Conservation (phyloP, 2,113 vertebrate species). For the Oenanthe melanoleuca region DNA sequence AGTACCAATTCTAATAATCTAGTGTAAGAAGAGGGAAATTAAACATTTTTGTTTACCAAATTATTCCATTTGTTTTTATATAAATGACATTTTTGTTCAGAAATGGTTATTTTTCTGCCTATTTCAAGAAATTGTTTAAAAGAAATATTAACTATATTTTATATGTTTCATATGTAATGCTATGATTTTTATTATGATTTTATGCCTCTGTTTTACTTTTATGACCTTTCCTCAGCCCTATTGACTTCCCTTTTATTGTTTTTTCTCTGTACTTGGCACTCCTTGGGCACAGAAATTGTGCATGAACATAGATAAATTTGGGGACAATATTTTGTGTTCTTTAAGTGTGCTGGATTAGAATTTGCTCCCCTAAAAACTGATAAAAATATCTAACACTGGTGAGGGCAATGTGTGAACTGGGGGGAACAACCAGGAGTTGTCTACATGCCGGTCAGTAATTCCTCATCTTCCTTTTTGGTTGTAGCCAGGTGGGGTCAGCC, state of each 20-base stretch:
- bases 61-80: background rate
- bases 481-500: background rate
- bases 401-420: background rate
- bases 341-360: background rate
- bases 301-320: background rate
- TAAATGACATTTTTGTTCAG: background rate
- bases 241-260: background rate
- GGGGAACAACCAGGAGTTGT: background rate
- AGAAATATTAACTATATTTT: background rate
- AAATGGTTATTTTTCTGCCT: background rate
- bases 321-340: background rate
- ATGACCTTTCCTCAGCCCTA: background rate
- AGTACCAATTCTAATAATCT: background rate
- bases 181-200: background rate
- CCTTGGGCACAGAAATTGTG: background rate
- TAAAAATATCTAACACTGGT: background rate
- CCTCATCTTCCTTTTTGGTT: background rate
- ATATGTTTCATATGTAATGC: background rate
- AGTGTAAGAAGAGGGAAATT: background rate
- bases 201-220: background rate
- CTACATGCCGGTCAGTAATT: background rate
- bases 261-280: background rate
- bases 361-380: background rate
- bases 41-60: background rate
- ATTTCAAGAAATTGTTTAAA: too few species aligned